Evolutionary conservation across 2,113 vertebrate species (phyloP).

Genomic region (Centropristis striata): DNA sequence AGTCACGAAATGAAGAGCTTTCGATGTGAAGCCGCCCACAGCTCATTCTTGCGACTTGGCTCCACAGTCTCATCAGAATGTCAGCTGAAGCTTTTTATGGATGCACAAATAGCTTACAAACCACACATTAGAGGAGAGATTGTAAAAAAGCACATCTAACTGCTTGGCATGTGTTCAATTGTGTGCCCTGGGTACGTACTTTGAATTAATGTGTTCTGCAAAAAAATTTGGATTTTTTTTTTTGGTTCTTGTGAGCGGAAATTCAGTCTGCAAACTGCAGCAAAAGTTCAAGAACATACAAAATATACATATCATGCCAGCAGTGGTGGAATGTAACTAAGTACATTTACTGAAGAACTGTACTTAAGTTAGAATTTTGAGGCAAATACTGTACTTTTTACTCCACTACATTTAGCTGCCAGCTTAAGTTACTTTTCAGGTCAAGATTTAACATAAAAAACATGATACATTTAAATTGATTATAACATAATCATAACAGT

Average conservation of each 20-base stretch:
- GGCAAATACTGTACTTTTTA: too few species aligned
- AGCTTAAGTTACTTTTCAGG: too few species aligned
- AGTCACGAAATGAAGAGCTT: constrained; percentile 55
- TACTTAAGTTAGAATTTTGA: too few species aligned
- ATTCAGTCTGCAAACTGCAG: background rate
- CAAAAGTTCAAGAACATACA: background rate
- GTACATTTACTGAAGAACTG: too few species aligned
- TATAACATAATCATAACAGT: too few species aligned
- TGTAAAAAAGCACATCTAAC: background rate
- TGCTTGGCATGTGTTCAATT: background rate
- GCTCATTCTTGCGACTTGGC: constrained; percentile 31
- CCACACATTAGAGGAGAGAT: constrained; percentile 3
- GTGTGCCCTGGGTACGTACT: background rate
- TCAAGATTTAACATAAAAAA: too few species aligned
- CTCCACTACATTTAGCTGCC: too few species aligned
- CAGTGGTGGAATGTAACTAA: too few species aligned
- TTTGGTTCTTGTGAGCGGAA: background rate
- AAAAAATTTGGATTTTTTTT: background rate
- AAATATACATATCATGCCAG: background rate
- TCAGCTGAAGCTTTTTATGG: constrained; percentile 46
- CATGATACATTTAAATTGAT: too few species aligned
- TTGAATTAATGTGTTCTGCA: background rate
- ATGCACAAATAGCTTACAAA: constrained; percentile 20
- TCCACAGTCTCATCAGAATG: constrained; percentile 31
- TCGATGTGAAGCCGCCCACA: constrained; percentile 54